Percentiles rank a stretch among this genome's conserved stretches.
Evolutionary conservation across 2,113 vertebrate genomes (phyloP).

Genomic region (Pagrus major): DNA sequence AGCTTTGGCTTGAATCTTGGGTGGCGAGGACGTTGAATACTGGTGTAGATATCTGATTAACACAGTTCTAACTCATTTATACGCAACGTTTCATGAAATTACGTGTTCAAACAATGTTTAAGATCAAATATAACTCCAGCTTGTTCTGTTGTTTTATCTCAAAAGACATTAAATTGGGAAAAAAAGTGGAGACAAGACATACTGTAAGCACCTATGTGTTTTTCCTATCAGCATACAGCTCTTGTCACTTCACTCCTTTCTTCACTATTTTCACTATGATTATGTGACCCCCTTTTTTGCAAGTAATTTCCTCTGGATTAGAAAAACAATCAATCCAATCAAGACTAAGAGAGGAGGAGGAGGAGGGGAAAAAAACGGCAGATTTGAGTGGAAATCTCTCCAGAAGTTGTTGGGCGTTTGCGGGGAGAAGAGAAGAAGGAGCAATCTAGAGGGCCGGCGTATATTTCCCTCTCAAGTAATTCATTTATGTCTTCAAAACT

Average conservation of each 20-base stretch:
- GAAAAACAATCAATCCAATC: constrained; percentile 87
- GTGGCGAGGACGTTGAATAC: too few species aligned
- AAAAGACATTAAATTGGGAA: constrained; percentile 17
- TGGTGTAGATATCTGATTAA: neutral
- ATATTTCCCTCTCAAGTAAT: constrained; percentile 86
- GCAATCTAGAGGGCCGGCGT: constrained; percentile 73
- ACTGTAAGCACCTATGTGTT: constrained; percentile 31
- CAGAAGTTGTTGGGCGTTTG: constrained; percentile 81
- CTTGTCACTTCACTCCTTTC: constrained; percentile 55
- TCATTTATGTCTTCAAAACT: constrained; percentile 88
- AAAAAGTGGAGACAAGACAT: neutral
- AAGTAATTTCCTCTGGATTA: constrained; percentile 85
- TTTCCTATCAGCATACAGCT: neutral
- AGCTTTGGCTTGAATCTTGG: too few species aligned
- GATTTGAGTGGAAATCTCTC: constrained; percentile 81
- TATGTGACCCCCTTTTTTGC: constrained; percentile 76
- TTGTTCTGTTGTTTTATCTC: constrained; percentile 5
- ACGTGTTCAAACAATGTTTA: neutral
- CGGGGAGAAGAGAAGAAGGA: constrained; percentile 59
- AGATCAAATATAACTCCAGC: constrained; percentile 1
- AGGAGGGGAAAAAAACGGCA: constrained; percentile 25
- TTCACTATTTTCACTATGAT: constrained; percentile 67
- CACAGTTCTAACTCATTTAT: neutral
- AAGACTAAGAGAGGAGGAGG: constrained; percentile 55
- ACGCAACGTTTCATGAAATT: neutral